These are phyloP conservation scores for Bolinopsis microptera DNA, from an alignment of 37 sponge, comb jelly and placozoan genomes.

Conservation along the genomic window DNA sequence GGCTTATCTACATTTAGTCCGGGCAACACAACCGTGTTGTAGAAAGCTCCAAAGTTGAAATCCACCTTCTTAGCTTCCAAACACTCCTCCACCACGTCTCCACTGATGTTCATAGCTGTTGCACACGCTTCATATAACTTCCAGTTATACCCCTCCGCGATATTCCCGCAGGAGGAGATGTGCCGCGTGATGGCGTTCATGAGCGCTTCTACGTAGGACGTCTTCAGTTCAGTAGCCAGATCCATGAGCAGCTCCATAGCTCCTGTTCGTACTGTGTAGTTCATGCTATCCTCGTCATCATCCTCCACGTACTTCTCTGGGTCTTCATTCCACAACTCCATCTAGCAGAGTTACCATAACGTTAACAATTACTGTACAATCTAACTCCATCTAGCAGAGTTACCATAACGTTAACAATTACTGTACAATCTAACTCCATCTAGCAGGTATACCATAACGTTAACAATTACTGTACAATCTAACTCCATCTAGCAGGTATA, in stretches of 20 bases:
- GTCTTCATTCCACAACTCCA: slow-evolving; percentile 35
- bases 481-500: too few species aligned
- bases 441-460: too few species aligned
- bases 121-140: slow-evolving; percentile 43
- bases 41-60: slow-evolving; percentile 24
- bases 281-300: slow-evolving; percentile 62
- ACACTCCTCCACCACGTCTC: slow-evolving; percentile 29
- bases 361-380: too few species aligned
- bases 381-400: too few species aligned
- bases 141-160: slow-evolving; percentile 26
- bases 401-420: too few species aligned
- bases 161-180: not conserved
- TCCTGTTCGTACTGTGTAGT: slow-evolving; percentile 28
- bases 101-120: slow-evolving; percentile 47
- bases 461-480: too few species aligned
- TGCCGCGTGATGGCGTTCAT: slow-evolving; percentile 45
- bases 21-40: slow-evolving; percentile 5
- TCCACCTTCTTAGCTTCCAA: slow-evolving; percentile 3
- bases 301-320: slow-evolving; percentile 55
- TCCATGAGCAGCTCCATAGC: slow-evolving; percentile 50
- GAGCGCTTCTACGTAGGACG: slow-evolving; percentile 26
- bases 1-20: not conserved
- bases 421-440: too few species aligned
- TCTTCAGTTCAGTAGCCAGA: slow-evolving; percentile 32
- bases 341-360: too few species aligned